Evolutionary conservation across 2,113 vertebrate species (phyloP), one percentile per base, ranked within the genome.

Genomic region (Phylloscopus trochiloides): DNA sequence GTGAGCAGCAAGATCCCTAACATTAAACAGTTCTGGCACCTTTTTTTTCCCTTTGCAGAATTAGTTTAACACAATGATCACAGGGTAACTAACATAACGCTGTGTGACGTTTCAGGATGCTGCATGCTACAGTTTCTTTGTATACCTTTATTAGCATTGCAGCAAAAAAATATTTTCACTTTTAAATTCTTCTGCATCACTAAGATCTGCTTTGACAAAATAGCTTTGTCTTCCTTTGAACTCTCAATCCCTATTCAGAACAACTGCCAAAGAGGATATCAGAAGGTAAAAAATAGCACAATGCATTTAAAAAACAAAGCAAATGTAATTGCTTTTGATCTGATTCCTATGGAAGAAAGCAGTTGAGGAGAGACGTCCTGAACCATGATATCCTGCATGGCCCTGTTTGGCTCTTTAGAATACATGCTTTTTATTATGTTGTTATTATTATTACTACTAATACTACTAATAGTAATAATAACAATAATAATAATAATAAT

Each of bases 161-260:
- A 85, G 38, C 24, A 54, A 59, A 22, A 72, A 59, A 90, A 85
- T 28, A 14, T 54, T 85, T 85, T 78, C 43, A 11, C 24, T 70
- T 59, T 34, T 54, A 19, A 87, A 67, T 32, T 85, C 82, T 54
- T 45, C 34, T 48, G 66, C 65, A 82, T 58, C 51, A 22, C 48
- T 50, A 87, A 74, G 32, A 67, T 55, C 24, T 59, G 68, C 40
- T 83, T 66, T 71, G 66, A 82, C 38, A 75, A 83, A 91, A 79
- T 1, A 72, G 26, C 17, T 47, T 55, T 50, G 5, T 32, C 36
- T 88, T 87, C 63, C 68, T 65, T 21, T 67, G 51, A 91, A 88
- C 29, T 68, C 58, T 38, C 74, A 47, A 62, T 47, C 26, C 26
- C 70, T 61, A 26, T 9, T 31, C n/a, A 61, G 32, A 88, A 65